Evolutionary conservation across 2,888 invertebrate species (phyloP).

Genomic region (Oscheius sp.): DNA sequence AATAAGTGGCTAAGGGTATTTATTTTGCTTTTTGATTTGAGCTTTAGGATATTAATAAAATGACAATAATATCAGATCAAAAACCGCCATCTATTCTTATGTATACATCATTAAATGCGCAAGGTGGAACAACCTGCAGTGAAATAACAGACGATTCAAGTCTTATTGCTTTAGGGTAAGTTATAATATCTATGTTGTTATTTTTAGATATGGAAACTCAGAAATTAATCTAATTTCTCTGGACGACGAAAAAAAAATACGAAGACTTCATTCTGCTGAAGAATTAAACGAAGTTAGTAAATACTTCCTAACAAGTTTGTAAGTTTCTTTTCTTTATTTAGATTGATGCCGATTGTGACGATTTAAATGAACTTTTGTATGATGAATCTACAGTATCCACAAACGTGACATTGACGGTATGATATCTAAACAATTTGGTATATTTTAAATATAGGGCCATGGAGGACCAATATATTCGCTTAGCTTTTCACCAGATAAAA

Average conservation of each 20-base stretch:
- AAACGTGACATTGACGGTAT: constrained; percentile 29
- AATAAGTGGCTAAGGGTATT: constrained; percentile 35
- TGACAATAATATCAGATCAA: constrained; percentile 73
- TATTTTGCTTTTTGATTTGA: neutral
- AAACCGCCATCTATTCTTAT: constrained; percentile 88
- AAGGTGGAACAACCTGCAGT: constrained; percentile 81
- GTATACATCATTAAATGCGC: constrained; percentile 91
- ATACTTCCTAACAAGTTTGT: neutral
- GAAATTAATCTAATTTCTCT: constrained; percentile 48
- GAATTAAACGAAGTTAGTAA: constrained; percentile 50
- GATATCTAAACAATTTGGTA: neutral
- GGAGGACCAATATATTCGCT: constrained; percentile 76
- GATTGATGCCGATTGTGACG: constrained; percentile 34
- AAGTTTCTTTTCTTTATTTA: neutral
- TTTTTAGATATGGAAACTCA: constrained; percentile 46
- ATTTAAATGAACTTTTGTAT: constrained; percentile 38
- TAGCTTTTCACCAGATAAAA: constrained; percentile 83
- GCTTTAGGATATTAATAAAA: constrained; percentile 39
- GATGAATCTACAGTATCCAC: constrained; percentile 36
- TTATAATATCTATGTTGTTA: neutral
- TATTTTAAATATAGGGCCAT: constrained; percentile 79
- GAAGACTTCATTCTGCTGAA: constrained; percentile 42
- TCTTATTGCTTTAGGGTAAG: constrained; percentile 86
- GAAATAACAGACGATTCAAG: constrained; percentile 93
- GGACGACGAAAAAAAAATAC: constrained; percentile 49